Conservation (phyloP, 2,113 vertebrate genomes). For the Oryctolagus cuniculus region DNA sequence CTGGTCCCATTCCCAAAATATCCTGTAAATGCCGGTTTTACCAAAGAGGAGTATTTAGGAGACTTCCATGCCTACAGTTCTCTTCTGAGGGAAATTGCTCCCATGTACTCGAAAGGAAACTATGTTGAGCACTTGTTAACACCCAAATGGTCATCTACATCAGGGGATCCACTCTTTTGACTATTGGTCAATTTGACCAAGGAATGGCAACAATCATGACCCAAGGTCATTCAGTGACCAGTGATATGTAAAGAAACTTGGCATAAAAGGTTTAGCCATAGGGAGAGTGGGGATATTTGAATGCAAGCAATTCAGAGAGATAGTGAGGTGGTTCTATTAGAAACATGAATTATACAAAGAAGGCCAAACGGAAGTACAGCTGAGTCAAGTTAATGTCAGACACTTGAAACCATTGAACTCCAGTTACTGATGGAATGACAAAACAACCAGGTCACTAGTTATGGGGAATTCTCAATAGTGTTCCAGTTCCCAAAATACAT, state of each 20-base stretch:
- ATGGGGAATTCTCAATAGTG: not conserved
- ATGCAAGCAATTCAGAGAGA: not conserved
- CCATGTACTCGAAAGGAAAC: not conserved
- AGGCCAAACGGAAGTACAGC: not conserved
- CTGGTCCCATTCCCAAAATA: no score
- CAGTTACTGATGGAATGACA: not conserved
- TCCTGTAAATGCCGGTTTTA: not conserved
- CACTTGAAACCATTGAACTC: not conserved
- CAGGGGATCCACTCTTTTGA: not conserved
- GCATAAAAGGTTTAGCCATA: not conserved
- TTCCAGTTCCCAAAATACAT: not conserved
- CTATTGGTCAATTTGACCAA: not conserved
- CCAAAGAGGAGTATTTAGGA: not conserved
- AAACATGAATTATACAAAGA: not conserved
- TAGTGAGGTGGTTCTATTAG: not conserved
- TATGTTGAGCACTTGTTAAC: not conserved
- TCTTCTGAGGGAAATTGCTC: not conserved
- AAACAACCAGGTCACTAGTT: not conserved
- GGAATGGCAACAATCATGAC: not conserved
- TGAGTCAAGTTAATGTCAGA: not conserved
- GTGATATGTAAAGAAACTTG: not conserved
- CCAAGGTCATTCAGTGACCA: not conserved
- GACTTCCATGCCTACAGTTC: not conserved
- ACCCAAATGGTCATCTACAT: not conserved
- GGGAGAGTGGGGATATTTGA: not conserved